These are phyloP conservation scores for Rhopalosiphum maidis DNA, from an alignment of 1,140 invertebrate species.

Conservation along the genomic window DNA sequence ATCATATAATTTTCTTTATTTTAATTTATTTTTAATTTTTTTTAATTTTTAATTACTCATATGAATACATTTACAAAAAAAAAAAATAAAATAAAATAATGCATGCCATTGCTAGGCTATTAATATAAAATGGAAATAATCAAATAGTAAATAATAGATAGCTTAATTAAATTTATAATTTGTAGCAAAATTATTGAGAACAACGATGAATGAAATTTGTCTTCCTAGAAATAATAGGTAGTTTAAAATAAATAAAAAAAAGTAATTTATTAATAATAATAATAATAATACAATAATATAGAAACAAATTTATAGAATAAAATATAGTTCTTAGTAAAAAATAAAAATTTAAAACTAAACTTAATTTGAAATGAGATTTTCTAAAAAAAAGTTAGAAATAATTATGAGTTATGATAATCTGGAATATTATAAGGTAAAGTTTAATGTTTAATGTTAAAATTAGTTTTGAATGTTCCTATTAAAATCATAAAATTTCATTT, in stretches of 20 bases:
- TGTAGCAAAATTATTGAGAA: background rate
- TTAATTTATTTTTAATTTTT: too few species aligned
- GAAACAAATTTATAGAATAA: background rate
- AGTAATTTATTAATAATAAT: background rate
- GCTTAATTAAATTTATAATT: background rate
- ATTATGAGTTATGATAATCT: background rate
- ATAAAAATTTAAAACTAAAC: background rate
- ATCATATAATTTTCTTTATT: too few species aligned
- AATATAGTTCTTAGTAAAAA: background rate
- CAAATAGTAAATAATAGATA: background rate
- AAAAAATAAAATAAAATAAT: too few species aligned
- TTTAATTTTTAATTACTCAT: too few species aligned
- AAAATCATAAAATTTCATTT: background rate
- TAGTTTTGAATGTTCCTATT: background rate
- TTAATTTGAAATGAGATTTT: conserved; percentile 18
- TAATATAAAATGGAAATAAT: background rate
- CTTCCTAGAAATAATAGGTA: background rate
- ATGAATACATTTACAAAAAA: too few species aligned
- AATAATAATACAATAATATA: background rate
- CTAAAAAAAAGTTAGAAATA: background rate
- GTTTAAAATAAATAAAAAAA: background rate
- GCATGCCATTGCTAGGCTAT: too few species aligned
- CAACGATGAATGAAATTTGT: background rate
- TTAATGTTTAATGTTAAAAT: background rate
- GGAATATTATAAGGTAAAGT: background rate